Evolutionary conservation across 2,113 vertebrate genomes (phyloP), one percentile per base, ranked within the genome.

Genomic region (Pyrgilauda ruficollis): DNA sequence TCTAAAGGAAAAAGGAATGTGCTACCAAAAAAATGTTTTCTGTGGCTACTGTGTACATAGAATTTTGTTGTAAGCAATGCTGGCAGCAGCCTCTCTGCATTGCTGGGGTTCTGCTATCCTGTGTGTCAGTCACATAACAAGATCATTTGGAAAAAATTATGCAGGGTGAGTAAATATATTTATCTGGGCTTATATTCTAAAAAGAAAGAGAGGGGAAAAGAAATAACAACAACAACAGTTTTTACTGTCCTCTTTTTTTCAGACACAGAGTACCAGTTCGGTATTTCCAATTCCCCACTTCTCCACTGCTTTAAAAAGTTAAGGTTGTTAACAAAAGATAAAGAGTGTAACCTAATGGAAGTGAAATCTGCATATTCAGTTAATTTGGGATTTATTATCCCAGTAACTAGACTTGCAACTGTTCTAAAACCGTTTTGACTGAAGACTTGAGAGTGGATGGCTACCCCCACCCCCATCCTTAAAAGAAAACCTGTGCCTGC

Each of bases 381-480:
- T 97, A 96, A 97, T 97, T 98, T 97, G 85, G 97, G 97, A 97
- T 97, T 98, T 97, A 97, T 97, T 98, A 97, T 98, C 97, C 97
- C 94, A 95, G 97, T 96, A 98, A 98, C 95, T 97, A 93, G 96
- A 98, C 97, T 97, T 97, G 95, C 95, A 97, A 98, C 97, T 97
- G 97, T 97, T 98, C 97, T 97, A 95, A 98, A 97, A 96, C 94
- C 93, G 66, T 88, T 94, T 95, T 94, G 94, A 97, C 97, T 96
- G 95, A 96, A 93, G 56, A 92, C 96, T 97, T 91, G 89, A 96
- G 96, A 98, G 96, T 93, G 97, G 97, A 96, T 97, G 97, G 97
- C 96, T 98, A 77, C 96, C 98, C 95, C 96, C 97, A 97, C 94
- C 96, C 96, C 94, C 96, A 95, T 94, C 93, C 94, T 93, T 97